phyloP scores from a whole-genome alignment of 2,113 vertebrate species.

The Grammomys dolichurus region DNA sequence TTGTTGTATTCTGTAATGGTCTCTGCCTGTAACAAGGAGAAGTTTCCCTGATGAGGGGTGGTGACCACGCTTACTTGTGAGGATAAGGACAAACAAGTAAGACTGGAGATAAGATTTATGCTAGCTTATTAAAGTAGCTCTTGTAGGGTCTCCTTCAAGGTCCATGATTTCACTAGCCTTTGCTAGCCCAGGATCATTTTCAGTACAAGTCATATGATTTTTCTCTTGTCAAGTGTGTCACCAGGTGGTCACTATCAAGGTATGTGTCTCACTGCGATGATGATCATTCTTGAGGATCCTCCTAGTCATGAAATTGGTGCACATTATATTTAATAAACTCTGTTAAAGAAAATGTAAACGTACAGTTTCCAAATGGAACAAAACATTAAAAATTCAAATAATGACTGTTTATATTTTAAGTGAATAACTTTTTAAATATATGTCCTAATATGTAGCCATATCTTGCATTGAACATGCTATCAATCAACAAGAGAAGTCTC shows the following conservation, averaged over 20 bases:
- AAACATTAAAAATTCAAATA: constrained; percentile 78
- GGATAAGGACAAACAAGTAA: neutral
- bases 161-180: neutral
- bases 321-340: constrained; percentile 82
- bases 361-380: constrained; percentile 80
- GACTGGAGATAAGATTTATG: neutral
- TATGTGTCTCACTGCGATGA: neutral
- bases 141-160: neutral
- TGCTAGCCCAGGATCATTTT: neutral
- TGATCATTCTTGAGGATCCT: neutral
- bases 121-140: neutral
- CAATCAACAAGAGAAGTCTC: neutral
- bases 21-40: neutral
- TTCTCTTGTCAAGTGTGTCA: neutral
- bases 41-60: neutral
- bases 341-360: constrained; percentile 78
- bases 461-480: neutral
- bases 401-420: constrained; percentile 36
- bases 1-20: neutral
- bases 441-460: neutral
- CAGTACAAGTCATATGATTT: neutral
- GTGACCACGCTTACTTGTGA: too few species aligned
- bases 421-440: neutral
- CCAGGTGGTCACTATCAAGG: neutral
- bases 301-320: constrained; percentile 78